Evolutionary conservation across 2,113 vertebrate species (phyloP), one percentile per base, ranked within the genome.

Genomic region (Xenotilapia caudafasciata): DNA sequence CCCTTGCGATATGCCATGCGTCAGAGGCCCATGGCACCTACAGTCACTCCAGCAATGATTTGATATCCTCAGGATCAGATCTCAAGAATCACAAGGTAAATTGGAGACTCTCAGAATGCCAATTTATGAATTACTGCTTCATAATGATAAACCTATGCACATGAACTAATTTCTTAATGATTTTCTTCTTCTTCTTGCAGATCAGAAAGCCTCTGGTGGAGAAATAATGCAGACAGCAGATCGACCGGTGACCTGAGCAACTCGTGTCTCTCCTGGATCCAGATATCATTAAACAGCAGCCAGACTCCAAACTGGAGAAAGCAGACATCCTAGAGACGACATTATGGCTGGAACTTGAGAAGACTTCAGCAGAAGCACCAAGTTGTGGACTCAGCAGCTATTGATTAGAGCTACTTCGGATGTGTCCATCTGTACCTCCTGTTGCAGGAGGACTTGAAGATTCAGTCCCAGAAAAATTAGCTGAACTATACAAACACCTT

Each of bases 21-120:
- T 3, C 19, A 68, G 33, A 68, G 60, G 60, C 84, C 90, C 88
- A 96, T 96, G 93, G 68, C 89, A 23, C 94, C 94, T 87, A 88
- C 84, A 89, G 92, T 92, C 90, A 87, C 92, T 89, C 83, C 93
- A 91, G 87, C 83, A 81, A 65, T 80, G 60, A 86, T 33, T 73
- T 68, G 60, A 65, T 65, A 79, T 49, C 80, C 92, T 93, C 82
- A 95, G 89, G 90, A 96, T 6, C 90, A 89, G 62, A 38, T 54
- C 94, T 89, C 19, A 89, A 92, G 53, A 91, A 77, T 83, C 92
- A 94, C 19, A 95, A 95, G 14, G 6, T n/a, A 47, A 5, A 23
- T 4, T 5, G 2, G 5, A 70, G 1, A 14, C 9, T 14, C 10
- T 9, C 11, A 31, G 23, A 47, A 73, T 45, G 53, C 21, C 15